Percentiles rank a stretch among this genome's conserved stretches.
phyloP scores from a whole-genome alignment of 2,888 invertebrate species.

The Anorthoa munda region DNA sequence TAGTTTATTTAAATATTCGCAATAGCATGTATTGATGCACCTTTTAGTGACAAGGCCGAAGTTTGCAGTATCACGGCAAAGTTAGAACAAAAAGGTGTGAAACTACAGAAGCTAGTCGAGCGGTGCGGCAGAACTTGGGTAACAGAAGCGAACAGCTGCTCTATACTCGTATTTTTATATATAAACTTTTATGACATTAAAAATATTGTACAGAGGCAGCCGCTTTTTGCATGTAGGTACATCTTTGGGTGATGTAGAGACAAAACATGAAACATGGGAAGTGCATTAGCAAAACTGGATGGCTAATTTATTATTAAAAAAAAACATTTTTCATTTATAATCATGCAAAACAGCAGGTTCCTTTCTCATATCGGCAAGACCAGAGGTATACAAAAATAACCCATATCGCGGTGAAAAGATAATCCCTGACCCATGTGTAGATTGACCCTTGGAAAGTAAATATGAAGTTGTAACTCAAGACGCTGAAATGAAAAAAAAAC shows the following conservation, averaged over 20 bases:
- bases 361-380: not conserved
- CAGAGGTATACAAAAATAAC: not conserved
- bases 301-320: not conserved
- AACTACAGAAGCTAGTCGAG: constrained; percentile 8
- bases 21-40: not conserved
- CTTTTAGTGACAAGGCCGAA: constrained; percentile 10
- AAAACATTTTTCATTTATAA: too few species aligned
- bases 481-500: not conserved
- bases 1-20: constrained; percentile 9
- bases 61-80: constrained; percentile 28
- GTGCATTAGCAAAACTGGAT: not conserved
- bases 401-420: constrained; percentile 7
- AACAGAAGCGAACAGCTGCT: not conserved
- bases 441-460: constrained; percentile 12
- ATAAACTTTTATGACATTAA: constrained; percentile 7
- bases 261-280: not conserved
- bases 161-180: constrained; percentile 16
- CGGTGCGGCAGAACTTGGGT: constrained; percentile 28
- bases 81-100: constrained; percentile 45
- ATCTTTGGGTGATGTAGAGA: not conserved
- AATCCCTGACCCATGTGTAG: constrained; percentile 12
- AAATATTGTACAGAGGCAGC: not conserved
- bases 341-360: too few species aligned
- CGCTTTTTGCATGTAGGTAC: not conserved
- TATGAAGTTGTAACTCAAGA: not conserved